Evolutionary conservation across 2,113 vertebrate genomes (phyloP).

Genomic region (Pluvialis apricaria): DNA sequence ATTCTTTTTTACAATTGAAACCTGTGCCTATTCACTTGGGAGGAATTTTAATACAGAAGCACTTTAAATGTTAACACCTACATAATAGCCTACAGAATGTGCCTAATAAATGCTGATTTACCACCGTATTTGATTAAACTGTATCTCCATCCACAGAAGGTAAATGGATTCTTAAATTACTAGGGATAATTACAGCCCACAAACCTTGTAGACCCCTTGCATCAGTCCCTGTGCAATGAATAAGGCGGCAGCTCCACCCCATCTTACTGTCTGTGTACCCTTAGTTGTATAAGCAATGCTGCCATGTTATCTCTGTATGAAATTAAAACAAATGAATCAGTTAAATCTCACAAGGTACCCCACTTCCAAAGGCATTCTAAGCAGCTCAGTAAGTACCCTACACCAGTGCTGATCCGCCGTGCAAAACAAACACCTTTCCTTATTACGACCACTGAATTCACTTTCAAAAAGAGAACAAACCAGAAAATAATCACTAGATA

Average conservation of each 20-base stretch:
- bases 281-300: neutral
- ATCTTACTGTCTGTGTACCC: neutral
- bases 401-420: neutral
- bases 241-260: neutral
- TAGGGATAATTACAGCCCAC: constrained; percentile 21
- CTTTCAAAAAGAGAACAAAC: neutral
- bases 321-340: neutral
- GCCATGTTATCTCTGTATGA: neutral
- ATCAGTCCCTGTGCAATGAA: neutral
- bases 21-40: neutral
- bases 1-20: neutral
- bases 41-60: constrained; percentile 15
- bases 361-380: neutral
- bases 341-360: neutral
- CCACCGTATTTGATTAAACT: constrained; percentile 38
- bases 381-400: neutral
- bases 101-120: constrained; percentile 65
- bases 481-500: neutral
- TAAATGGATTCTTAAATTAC: constrained; percentile 54
- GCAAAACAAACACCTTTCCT: neutral
- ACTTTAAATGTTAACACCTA: constrained; percentile 36
- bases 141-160: constrained; percentile 31
- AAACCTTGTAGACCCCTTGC: neutral
- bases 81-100: constrained; percentile 45
- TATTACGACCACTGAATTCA: neutral